These are phyloP conservation scores for Ridgeia piscesae DNA, from an alignment of 1,140 invertebrate genomes.

Conservation along the genomic window DNA sequence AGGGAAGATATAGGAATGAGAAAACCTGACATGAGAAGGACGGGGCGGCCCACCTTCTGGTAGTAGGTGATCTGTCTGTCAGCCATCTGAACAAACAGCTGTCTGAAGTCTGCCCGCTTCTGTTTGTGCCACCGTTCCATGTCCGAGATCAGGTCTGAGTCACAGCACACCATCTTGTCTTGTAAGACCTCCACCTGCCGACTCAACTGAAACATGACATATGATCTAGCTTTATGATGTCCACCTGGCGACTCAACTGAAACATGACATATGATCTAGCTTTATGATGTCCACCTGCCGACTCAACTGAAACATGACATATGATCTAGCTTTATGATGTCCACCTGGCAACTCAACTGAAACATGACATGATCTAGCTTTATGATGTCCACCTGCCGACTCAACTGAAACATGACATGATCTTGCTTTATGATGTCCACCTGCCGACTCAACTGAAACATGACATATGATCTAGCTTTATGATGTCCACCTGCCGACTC, in stretches of 20 bases:
- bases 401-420: neutral
- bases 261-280: neutral
- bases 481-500: neutral
- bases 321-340: neutral
- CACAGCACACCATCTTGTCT: conserved; percentile 72
- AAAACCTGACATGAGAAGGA: too few relatives aligned
- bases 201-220: conserved; percentile 34
- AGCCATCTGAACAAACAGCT: conserved; percentile 67
- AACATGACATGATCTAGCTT: neutral
- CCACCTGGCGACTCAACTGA: neutral
- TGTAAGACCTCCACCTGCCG: conserved; percentile 59
- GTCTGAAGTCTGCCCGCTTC: conserved; percentile 70
- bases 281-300: neutral
- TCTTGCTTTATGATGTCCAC: neutral
- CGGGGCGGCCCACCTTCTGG: conserved; percentile 33
- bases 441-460: neutral
- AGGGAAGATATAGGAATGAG: too few relatives aligned
- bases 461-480: neutral
- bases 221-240: neutral
- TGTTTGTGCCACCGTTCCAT: conserved; percentile 72
- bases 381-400: neutral
- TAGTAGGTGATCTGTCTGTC: conserved; percentile 72
- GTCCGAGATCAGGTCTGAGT: conserved; percentile 72
- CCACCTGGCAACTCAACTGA: neutral
- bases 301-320: neutral